These are phyloP conservation scores for Discoglossus pictus DNA, from an alignment of 2,797 vertebrate species.

Conservation along the genomic window DNA sequence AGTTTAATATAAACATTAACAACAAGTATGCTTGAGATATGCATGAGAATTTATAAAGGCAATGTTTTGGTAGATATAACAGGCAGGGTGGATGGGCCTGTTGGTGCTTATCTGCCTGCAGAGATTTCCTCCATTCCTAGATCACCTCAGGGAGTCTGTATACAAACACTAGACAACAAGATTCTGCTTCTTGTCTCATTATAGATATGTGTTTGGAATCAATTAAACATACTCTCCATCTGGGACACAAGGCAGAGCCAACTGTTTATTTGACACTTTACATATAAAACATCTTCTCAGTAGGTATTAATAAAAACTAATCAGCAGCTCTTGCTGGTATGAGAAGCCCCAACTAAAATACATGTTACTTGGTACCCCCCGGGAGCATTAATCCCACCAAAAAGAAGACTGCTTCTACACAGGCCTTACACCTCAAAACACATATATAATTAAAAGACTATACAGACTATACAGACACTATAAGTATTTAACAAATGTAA, in stretches of 20 bases:
- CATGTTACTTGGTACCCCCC: not conserved
- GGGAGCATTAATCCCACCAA: not conserved
- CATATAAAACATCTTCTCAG: slow-evolving; percentile 3
- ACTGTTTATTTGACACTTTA: slow-evolving; percentile 10
- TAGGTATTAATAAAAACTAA: slow-evolving; percentile 11
- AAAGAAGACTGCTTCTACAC: not conserved
- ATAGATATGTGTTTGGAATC: slow-evolving; percentile 6
- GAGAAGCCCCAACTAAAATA: not conserved
- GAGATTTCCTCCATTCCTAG: too few species aligned
- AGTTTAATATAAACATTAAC: too few species aligned
- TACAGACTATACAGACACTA: too few species aligned
- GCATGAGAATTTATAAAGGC: too few species aligned
- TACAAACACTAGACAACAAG: too few species aligned
- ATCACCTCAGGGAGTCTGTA: too few species aligned
- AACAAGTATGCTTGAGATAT: too few species aligned
- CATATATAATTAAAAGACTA: not conserved
- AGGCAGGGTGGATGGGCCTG: too few species aligned
- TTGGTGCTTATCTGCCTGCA: too few species aligned
- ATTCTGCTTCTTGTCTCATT: not conserved
- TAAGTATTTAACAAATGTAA: too few species aligned
- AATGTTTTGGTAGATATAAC: too few species aligned
- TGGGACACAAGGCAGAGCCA: not conserved
- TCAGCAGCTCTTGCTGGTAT: not conserved
- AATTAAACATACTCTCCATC: slow-evolving; percentile 9
- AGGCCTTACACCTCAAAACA: not conserved